Conservation (phyloP, 2,113 vertebrate genomes). For the Thryonomys swinderianus region DNA sequence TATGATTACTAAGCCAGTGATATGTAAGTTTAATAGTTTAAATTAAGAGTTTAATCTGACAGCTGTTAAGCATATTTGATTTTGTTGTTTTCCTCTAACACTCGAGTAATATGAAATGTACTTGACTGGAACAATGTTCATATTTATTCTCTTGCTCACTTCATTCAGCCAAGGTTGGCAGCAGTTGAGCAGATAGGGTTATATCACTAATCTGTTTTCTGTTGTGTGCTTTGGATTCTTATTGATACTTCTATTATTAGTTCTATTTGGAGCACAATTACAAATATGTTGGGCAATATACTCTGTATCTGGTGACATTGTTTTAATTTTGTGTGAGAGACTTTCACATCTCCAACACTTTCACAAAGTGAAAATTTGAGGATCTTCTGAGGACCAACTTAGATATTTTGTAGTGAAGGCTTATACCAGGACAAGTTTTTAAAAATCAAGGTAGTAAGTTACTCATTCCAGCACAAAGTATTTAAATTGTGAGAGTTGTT, state of each 20-base stretch:
- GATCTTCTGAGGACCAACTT: too few relatives aligned
- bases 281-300: fast-evolving
- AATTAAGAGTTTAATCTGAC: not conserved
- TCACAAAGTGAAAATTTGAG: too few relatives aligned
- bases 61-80: not conserved
- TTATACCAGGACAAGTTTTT: not conserved
- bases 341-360: too few relatives aligned
- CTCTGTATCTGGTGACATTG: fast-evolving
- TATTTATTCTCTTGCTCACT: fast-evolving
- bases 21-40: not conserved
- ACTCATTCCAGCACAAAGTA: not conserved
- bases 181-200: not conserved
- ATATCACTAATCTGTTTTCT: not conserved
- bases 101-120: fast-evolving
- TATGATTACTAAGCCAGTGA: not conserved
- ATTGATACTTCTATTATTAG: not conserved
- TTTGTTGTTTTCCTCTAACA: not conserved
- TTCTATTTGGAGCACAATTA: not conserved
- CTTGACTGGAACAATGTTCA: fast-evolving
- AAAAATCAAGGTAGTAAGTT: not conserved
- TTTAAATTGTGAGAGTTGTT: not conserved
- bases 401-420: not conserved
- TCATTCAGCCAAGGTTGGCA: too few relatives aligned
- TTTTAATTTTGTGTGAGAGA: too few relatives aligned
- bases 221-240: not conserved